Percentiles rank a stretch among this genome's conserved stretches.
These are phyloP conservation scores for Muschampia plurimacula DNA, from an alignment of 2,888 invertebrate genomes.

Conservation along the genomic window DNA sequence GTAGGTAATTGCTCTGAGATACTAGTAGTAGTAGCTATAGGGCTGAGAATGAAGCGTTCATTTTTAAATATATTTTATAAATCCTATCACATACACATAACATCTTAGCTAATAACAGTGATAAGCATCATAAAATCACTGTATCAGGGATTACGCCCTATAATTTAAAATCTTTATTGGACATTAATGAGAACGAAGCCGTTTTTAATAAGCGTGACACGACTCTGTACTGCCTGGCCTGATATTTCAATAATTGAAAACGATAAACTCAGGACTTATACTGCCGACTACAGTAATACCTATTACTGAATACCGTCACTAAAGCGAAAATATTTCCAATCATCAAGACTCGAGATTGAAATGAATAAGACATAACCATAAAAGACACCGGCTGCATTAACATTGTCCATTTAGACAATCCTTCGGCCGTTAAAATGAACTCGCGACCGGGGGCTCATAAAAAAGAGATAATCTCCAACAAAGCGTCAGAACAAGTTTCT, in stretches of 20 bases:
- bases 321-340: slow-evolving; percentile 65
- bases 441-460: slow-evolving; percentile 82
- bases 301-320: slow-evolving; percentile 42
- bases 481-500: slow-evolving; percentile 84
- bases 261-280: slow-evolving; percentile 36
- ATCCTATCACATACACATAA: neutral
- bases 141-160: slow-evolving; percentile 23
- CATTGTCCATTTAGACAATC: slow-evolving; percentile 79
- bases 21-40: too few relatives aligned
- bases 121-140: slow-evolving; percentile 24
- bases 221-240: slow-evolving; percentile 7
- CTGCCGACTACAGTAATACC: slow-evolving; percentile 32
- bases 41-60: too few relatives aligned
- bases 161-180: slow-evolving; percentile 36
- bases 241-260: slow-evolving; percentile 40
- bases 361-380: slow-evolving; percentile 77
- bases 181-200: slow-evolving; percentile 30
- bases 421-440: slow-evolving; percentile 79
- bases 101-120: slow-evolving; percentile 15
- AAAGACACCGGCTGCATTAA: slow-evolving; percentile 62
- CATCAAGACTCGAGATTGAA: slow-evolving; percentile 66
- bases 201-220: slow-evolving; percentile 38
- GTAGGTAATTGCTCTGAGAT: too few relatives aligned
- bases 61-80: neutral
- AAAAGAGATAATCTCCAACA: slow-evolving; percentile 84